Base-by-base conservation (phyloP, 2,888 invertebrate genomes). In the Poecilus cupreus region DNA sequence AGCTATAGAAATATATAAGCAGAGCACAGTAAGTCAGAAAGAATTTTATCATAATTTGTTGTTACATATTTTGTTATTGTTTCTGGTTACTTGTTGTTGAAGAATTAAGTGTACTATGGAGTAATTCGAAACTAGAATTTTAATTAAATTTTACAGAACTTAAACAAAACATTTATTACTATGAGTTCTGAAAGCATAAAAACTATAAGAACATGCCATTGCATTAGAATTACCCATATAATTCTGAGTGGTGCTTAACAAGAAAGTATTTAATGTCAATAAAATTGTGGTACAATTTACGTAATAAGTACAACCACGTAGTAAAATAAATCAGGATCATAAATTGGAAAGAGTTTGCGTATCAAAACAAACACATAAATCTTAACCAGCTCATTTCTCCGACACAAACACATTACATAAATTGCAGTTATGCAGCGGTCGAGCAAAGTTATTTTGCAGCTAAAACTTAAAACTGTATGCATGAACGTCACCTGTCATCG, bases 381-480 rank as follows among this genome's bases (percentile, higher is more conserved):
- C 64, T 68, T 32, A 13, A 51, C 0, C 64, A 32, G 32, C 18
- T 39, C 37, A 32, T 37, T 68, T 68, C 16, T 5, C 16, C 37
- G 24, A 18, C 11, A 18, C 64, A 68, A 68, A 37, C 26, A 57
- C 24, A 24, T 68, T 68, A 68, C 37, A 68, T 68, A 68, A 68
- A 39, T 68, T 68, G 64, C 64, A 68, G 64, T 68, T 64, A 78
- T 64, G 78, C 43, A 64, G 77, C 77, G 77, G 64, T 78, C 64
- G 24, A 20, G 60, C 43, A 37, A 77, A 77, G 54, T 51, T 76
- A 57, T 57, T 51, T 54, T 26, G 22, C 26, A 26, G 32, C 64
- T 60, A 20, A 78, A 78, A 78, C 78, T 78, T 60, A 20, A 78
- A 78, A 78, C 78, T 78, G 78, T 78, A 78, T 49, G 18, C 37